Conservation (phyloP, 1,140 invertebrate species). For the Zaprionus nigranus region DNA sequence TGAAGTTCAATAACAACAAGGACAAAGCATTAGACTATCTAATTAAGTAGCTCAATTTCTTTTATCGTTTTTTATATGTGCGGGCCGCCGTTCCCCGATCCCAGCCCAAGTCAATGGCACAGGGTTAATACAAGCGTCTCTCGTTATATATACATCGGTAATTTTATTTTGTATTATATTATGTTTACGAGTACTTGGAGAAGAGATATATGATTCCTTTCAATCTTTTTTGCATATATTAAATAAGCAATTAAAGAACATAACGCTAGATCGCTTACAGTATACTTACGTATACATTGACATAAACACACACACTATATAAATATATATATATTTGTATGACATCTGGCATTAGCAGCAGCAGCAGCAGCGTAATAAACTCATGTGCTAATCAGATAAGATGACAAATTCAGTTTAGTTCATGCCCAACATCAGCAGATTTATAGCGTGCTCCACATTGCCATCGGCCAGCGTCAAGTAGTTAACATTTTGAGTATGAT, state of each 20-base stretch:
- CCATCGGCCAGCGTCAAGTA: constrained; percentile 92
- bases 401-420: constrained; percentile 44
- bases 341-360: constrained; percentile 24
- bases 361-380: constrained; percentile 67
- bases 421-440: constrained; percentile 88
- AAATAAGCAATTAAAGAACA: constrained; percentile 34
- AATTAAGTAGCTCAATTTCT: constrained; percentile 87
- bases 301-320: constrained; percentile 10
- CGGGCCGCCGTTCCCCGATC: constrained; percentile 19
- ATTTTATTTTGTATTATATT: constrained; percentile 43
- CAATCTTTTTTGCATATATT: constrained; percentile 35
- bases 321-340: constrained; percentile 35
- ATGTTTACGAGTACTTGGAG: constrained; percentile 37
- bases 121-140: constrained; percentile 21
- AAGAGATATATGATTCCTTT: constrained; percentile 21
- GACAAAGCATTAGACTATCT: constrained; percentile 94
- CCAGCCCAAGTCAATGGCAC: constrained; percentile 10
- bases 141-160: constrained; percentile 43
- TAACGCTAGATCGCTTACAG: constrained; percentile 53
- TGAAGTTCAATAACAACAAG: constrained; percentile 91
- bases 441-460: constrained; percentile 94
- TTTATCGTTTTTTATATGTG: constrained; percentile 11
- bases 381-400: constrained; percentile 26
- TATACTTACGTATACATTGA: constrained; percentile 43
- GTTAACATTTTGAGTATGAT: constrained; percentile 93